These are phyloP conservation scores for Enteromius anoplus DNA, from an alignment of 2,797 vertebrate species.

Conservation along the genomic window DNA sequence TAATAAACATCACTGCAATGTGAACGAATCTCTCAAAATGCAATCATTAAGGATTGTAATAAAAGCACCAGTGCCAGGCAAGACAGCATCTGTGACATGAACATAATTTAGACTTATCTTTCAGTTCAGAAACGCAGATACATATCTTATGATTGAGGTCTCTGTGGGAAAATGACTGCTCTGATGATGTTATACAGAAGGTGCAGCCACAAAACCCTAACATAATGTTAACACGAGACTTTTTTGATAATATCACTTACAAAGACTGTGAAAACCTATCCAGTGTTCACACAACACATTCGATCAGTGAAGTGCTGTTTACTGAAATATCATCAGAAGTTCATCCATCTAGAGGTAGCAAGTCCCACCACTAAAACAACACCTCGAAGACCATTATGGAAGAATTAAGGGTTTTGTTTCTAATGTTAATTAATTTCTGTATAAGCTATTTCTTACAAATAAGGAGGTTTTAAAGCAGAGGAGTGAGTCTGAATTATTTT, in stretches of 20 bases:
- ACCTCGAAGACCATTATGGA: background rate
- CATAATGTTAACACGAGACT: background rate
- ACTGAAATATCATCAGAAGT: background rate
- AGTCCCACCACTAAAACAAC: background rate
- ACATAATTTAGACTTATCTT: background rate
- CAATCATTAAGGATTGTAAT: background rate
- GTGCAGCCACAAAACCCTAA: background rate
- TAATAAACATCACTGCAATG: constrained; percentile 64
- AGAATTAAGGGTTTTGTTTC: background rate
- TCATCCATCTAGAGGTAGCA: background rate
- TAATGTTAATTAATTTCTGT: background rate
- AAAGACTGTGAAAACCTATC: background rate
- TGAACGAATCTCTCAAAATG: too few relatives aligned
- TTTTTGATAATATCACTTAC: too few relatives aligned
- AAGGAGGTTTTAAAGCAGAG: background rate
- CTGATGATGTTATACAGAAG: background rate
- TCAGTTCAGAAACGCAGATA: background rate
- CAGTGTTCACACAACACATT: background rate
- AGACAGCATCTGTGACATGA: constrained; percentile 6
- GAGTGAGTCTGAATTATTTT: background rate
- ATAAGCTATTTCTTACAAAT: background rate
- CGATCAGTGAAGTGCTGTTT: background rate
- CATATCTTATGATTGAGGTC: background rate
- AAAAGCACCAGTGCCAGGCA: background rate
- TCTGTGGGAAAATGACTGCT: background rate